Evolutionary conservation across 2,888 invertebrate genomes (phyloP), one percentile per base, ranked within the genome.

Genomic region (Diarsia mendica): DNA sequence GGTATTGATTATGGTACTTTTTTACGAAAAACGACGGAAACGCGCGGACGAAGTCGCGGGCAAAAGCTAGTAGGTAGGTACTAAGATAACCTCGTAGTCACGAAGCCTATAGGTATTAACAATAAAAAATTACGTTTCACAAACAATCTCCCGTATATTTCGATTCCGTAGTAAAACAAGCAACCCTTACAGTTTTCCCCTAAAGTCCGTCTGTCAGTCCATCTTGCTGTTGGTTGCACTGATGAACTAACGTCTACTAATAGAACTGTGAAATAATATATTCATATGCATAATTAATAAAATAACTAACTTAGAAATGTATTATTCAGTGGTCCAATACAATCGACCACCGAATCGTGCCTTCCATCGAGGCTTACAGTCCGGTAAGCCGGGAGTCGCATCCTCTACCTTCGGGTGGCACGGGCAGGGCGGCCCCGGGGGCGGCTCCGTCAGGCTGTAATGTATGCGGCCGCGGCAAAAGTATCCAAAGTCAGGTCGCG

Each of bases 401-500:
- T 98, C 98, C 4, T 97, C 95, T 91, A 97, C 97, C 11, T 97
- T 95, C 44, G 97, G 93, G 70, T 97, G 96, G 84, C 97, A 95
- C 0, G 95, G 95, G 71, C 95, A 95, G 0, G 92, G 96, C 72
- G 97, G 97, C 6, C 95, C 92, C 67, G 95, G 93, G 20, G 98
- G 98, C 75, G 97, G 96, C 15, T 97, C 97, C 78, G 94, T 97
- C 92, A 84, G 85, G 11, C 97, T 95, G 67, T 96, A 94, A 85
- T 98, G 98, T 51, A 98, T 93, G 75, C 97, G 97, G 0, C 98
- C 97, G 84, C 98, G 97, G 74, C 98, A 97, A 93, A 98, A 99
- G 91, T 99, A 98, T 65, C 99, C 99, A 86, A 97, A 98, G 3
- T 97, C 97, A 2, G 99, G 98, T 77, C 99, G 97, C 67, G 97